phyloP scores from a whole-genome alignment of 1,140 invertebrate genomes.

The Drosophila ironensis region DNA sequence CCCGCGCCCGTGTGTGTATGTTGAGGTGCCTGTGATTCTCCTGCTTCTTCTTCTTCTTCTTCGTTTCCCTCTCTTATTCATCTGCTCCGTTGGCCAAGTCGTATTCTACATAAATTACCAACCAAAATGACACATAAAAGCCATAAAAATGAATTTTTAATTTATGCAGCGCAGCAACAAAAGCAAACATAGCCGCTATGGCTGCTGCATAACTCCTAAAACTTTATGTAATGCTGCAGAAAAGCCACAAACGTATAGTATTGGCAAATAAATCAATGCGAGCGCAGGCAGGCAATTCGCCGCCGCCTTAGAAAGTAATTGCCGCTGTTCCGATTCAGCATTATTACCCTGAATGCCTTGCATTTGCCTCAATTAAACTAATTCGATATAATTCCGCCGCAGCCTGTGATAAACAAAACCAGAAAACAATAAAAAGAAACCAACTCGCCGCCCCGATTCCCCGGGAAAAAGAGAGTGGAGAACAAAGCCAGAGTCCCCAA shows the following conservation, averaged over 20 bases:
- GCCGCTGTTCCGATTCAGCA: constrained; percentile 10
- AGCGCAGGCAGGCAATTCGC: not conserved
- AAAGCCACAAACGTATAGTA: constrained; percentile 18
- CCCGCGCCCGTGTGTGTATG: constrained; percentile 25
- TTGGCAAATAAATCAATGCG: constrained; percentile 13
- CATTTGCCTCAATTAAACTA: constrained; percentile 32
- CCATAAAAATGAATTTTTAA: constrained; percentile 50
- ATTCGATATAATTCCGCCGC: constrained; percentile 25
- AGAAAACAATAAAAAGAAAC: constrained; percentile 30
- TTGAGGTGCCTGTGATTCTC: constrained; percentile 21
- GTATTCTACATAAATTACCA: constrained; percentile 64
- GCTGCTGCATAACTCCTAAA: constrained; percentile 32
- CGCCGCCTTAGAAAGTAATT: constrained; percentile 8
- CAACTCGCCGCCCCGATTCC: not conserved
- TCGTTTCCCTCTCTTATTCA: constrained; percentile 13
- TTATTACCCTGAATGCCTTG: constrained; percentile 9
- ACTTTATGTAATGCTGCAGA: constrained; percentile 43
- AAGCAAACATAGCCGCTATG: constrained; percentile 19
- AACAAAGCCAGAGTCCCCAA: constrained; percentile 32
- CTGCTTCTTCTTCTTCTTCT: constrained; percentile 23
- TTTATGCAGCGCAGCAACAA: constrained; percentile 37
- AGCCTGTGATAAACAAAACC: constrained; percentile 22
- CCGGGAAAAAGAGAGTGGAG: constrained; percentile 15
- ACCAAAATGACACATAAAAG: constrained; percentile 52
- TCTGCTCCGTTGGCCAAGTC: constrained; percentile 37